Percentiles rank a stretch among this genome's conserved stretches.
These are phyloP conservation scores for Heliocidaris erythrogramma DNA, from an alignment of 35 echinoderm and acorn worm genomes.

Conservation along the genomic window DNA sequence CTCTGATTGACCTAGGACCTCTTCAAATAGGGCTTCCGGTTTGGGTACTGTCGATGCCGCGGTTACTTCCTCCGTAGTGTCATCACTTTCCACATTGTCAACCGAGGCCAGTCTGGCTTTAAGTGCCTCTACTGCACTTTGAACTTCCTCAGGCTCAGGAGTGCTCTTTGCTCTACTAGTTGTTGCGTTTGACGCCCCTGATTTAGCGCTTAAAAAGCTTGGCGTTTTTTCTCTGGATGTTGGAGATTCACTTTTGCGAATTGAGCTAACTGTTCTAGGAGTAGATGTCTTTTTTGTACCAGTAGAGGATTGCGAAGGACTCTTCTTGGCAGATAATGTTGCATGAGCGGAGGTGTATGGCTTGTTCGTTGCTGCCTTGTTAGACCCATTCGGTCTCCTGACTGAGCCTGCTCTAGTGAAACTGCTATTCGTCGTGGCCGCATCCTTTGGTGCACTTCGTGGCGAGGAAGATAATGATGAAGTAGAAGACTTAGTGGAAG, in stretches of 20 bases:
- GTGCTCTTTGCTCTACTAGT: neutral
- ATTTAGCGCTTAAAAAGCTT: neutral
- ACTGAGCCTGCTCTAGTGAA: neutral
- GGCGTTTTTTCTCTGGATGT: neutral
- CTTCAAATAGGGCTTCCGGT: neutral
- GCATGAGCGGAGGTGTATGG: neutral
- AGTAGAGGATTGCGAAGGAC: neutral
- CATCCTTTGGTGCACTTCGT: neutral
- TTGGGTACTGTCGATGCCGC: neutral
- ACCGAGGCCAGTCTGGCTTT: neutral
- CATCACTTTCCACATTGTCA: neutral
- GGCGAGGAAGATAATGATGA: neutral
- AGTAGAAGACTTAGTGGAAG: neutral
- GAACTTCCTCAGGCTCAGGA: neutral
- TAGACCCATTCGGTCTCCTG: neutral
- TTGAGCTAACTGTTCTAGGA: neutral
- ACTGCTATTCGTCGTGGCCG: neutral
- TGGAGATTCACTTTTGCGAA: neutral
- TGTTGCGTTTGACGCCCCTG: neutral
- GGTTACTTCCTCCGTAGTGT: neutral
- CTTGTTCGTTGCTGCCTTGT: neutral
- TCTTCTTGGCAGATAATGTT: neutral
- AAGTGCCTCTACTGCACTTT: slow-evolving; percentile 32
- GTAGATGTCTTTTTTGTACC: neutral
- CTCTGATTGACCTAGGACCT: neutral